phyloP scores from a whole-genome alignment of 1,140 invertebrate genomes.

The Euschistus heros region DNA sequence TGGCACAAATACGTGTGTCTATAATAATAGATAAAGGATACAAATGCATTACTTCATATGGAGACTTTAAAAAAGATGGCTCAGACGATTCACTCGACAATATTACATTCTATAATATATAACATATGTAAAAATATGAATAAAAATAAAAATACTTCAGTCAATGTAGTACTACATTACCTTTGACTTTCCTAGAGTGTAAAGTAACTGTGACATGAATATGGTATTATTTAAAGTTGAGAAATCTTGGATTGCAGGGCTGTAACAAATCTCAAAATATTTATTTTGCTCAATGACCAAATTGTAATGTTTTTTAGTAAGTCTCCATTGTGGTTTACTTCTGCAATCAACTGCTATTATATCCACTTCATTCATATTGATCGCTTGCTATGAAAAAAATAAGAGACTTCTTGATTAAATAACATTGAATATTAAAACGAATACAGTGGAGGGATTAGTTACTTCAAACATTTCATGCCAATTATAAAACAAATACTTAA shows the following conservation, averaged over 20 bases:
- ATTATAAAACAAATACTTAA: too few species aligned
- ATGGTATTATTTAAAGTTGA: background rate
- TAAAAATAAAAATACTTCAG: background rate
- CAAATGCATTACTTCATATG: constrained; percentile 3
- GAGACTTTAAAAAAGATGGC: background rate
- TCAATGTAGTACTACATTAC: background rate
- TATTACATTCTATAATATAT: background rate
- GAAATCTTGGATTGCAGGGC: background rate
- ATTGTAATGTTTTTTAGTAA: background rate
- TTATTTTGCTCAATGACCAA: background rate
- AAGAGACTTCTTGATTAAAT: too few species aligned
- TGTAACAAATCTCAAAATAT: constrained; percentile 10
- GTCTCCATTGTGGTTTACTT: background rate
- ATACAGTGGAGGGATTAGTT: too few species aligned
- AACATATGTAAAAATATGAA: background rate
- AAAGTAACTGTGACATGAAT: background rate
- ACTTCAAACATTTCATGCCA: too few species aligned
- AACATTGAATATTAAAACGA: too few species aligned
- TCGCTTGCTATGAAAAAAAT: background rate
- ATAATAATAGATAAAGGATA: background rate
- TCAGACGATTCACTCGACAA: background rate
- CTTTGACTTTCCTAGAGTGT: background rate
- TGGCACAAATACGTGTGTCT: background rate
- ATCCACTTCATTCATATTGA: background rate
- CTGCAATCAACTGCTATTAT: background rate